Evolutionary conservation across 2,113 vertebrate species (phyloP).

Genomic region (Formicarius rufipectus): DNA sequence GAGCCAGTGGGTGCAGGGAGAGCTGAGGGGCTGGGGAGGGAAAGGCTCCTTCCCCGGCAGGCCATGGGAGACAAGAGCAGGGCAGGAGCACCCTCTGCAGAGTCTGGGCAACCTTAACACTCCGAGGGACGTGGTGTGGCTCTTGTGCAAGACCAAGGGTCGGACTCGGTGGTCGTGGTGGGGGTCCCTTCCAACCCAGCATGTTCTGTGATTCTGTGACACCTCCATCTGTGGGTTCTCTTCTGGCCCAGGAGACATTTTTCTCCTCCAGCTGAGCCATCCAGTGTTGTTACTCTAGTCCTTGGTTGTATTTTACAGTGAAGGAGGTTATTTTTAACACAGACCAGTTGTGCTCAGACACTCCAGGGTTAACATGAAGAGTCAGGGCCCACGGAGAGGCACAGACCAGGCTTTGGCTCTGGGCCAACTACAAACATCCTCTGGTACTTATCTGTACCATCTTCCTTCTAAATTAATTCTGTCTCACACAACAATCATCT

Average conservation of each 20-base stretch:
- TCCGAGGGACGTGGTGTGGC: neutral
- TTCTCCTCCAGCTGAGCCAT: neutral
- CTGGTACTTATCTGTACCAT: neutral
- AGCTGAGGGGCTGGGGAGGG: neutral
- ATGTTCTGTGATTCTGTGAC: neutral
- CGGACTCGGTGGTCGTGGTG: neutral
- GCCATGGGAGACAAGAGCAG: neutral
- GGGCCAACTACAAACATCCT: neutral
- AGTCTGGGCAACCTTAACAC: neutral
- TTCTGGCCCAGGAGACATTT: accelerated
- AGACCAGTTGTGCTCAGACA: neutral
- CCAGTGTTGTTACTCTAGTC: accelerated
- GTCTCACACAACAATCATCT: neutral
- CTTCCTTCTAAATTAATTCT: neutral
- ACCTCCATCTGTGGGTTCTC: too few relatives aligned
- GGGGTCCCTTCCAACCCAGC: neutral
- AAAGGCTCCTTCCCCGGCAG: neutral
- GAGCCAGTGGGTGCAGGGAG: neutral
- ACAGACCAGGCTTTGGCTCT: neutral
- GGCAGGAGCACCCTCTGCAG: neutral
- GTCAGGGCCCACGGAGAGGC: neutral
- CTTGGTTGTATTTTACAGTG: accelerated
- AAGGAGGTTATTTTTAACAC: neutral
- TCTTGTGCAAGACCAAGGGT: neutral
- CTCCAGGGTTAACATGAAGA: neutral